These are phyloP conservation scores for Brachyopa scutellaris DNA, from an alignment of 2,888 invertebrate species.

Conservation along the genomic window DNA sequence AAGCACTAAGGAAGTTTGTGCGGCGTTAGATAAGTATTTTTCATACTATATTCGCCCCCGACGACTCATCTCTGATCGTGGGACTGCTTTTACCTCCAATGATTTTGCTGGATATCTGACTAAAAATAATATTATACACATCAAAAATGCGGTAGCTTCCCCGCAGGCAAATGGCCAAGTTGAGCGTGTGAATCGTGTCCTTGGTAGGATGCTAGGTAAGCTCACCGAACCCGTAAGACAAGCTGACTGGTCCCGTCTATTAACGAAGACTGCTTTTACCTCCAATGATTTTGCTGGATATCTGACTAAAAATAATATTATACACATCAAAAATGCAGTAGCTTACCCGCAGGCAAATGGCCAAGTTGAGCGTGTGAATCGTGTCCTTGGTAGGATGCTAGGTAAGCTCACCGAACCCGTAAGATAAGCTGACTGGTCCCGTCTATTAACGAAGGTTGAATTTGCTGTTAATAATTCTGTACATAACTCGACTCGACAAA, in stretches of 20 bases:
- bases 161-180: conserved; percentile 5
- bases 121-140: not conserved
- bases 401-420: not conserved
- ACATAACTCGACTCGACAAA: conserved; percentile 4
- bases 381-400: conserved; percentile 8
- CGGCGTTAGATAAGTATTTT: conserved; percentile 54
- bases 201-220: not conserved
- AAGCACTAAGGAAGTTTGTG: conserved; percentile 40
- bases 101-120: not conserved
- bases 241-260: not conserved
- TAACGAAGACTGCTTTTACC: not conserved
- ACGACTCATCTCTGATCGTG: conserved; percentile 28
- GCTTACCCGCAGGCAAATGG: conserved; percentile 7
- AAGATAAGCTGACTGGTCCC: not conserved
- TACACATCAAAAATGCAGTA: conserved; percentile 9
- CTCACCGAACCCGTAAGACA: not conserved
- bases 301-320: not conserved
- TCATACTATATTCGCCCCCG: conserved; percentile 50
- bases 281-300: conserved; percentile 5
- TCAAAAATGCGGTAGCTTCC: conserved; percentile 7
- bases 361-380: conserved; percentile 1
- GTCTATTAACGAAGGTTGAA: not conserved
- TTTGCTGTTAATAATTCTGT: conserved; percentile 18
- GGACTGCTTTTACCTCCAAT: not conserved
- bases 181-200: conserved; percentile 11